Evolutionary conservation across 2,113 vertebrate genomes (phyloP).

Genomic region (Cervus canadensis): DNA sequence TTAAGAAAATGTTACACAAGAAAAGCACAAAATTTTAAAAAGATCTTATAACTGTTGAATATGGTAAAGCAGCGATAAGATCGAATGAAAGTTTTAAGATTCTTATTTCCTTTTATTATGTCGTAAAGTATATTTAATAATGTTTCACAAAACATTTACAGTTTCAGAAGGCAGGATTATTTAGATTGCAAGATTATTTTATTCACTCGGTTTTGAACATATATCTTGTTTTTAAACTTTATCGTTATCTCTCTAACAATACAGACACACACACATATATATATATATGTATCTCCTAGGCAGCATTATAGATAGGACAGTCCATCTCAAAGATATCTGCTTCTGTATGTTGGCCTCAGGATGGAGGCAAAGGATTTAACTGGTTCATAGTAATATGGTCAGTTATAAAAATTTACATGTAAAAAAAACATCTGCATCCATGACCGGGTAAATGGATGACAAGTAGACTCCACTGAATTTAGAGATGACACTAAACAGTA

Average conservation of each 20-base stretch:
- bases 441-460: neutral
- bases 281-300: neutral
- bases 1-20: neutral
- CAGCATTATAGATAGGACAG: neutral
- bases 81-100: neutral
- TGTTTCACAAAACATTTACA: neutral
- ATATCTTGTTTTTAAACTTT: neutral
- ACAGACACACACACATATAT: neutral
- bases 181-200: conserved; percentile 24
- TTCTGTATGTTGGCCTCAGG: neutral
- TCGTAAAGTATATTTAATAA: neutral
- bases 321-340: neutral
- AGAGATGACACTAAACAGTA: conserved; percentile 22
- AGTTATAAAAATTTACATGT: neutral
- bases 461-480: neutral
- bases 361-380: neutral
- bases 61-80: conserved; percentile 4
- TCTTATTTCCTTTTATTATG: neutral
- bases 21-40: neutral
- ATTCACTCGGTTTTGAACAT: neutral
- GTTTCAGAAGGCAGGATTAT: neutral
- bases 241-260: neutral
- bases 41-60: neutral
- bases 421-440: neutral
- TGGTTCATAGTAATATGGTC: neutral